Evolutionary conservation across 2,113 vertebrate genomes (phyloP).

Genomic region (Hystrix brachyura): DNA sequence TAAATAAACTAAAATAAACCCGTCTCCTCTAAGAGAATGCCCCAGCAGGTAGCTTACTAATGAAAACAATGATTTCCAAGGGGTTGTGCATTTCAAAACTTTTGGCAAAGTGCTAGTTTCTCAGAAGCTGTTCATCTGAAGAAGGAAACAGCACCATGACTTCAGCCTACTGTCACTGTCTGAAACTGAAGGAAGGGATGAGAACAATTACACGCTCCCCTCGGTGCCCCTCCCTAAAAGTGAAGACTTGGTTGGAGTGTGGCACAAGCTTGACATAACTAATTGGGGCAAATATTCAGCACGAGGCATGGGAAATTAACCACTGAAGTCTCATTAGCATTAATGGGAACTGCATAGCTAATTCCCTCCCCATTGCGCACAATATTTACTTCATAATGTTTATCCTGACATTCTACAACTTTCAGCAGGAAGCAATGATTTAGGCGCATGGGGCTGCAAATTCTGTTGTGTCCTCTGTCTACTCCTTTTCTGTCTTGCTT

Average conservation of each 20-base stretch:
- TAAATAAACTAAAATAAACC: constrained; percentile 85
- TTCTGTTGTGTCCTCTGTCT: constrained; percentile 6
- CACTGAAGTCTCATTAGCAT: constrained; percentile 84
- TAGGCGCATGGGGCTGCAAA: background rate
- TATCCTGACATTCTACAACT: constrained; percentile 76
- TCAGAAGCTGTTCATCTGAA: constrained; percentile 57
- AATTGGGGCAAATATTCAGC: constrained; percentile 83
- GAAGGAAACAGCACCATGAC: constrained; percentile 40
- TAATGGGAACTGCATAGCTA: constrained; percentile 81
- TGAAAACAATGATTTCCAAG: constrained; percentile 86
- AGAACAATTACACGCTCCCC: constrained; percentile 61
- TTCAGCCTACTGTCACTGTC: constrained; percentile 44
- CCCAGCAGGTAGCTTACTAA: constrained; percentile 84
- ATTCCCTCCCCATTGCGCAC: constrained; percentile 82
- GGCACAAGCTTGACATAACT: constrained; percentile 80
- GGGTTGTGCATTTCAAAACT: constrained; percentile 69
- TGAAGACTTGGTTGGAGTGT: constrained; percentile 68
- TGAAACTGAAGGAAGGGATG: constrained; percentile 58
- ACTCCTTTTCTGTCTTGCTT: background rate
- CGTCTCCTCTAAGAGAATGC: constrained; percentile 73
- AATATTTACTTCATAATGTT: constrained; percentile 86
- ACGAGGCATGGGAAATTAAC: constrained; percentile 83
- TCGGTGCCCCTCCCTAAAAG: background rate
- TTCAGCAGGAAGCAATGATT: constrained; percentile 72
- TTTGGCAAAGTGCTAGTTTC: constrained; percentile 77